Evolutionary conservation across 92 coral and sea anemone species (phyloP), one percentile per base, ranked within the genome.

Genomic region (Parazoanthus swiftii): DNA sequence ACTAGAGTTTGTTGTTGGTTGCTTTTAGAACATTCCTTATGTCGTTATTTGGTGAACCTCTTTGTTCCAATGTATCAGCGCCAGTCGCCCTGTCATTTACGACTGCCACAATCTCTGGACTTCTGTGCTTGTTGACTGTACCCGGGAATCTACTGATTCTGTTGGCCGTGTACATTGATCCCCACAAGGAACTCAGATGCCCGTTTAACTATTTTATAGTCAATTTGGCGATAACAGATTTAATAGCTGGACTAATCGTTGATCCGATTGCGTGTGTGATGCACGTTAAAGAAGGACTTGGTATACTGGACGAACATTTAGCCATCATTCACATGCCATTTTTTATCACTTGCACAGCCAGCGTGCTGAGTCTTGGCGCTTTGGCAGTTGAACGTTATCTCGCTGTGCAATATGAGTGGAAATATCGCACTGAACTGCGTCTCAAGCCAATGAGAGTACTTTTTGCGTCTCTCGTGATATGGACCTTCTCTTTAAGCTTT

Each of bases 61-160:
- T 82, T 20, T 82, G 86, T 44, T 65, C 76, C 21, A 82, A 82
- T 7, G 76, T 82, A 29, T 82, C 86, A 43, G 89, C 86, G 6
- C 92, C 92, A 50, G 81, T 29, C 21, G 81, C 88, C 43, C 81
- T 90, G 5, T 90, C 92, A 7, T 86, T 85, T 70, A 68, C 84
- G 14, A 85, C 92, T 3, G 89, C 89, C 25, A 68, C 89, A 15
- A 58, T 80, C 66, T 68, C 92, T 38, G 70, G 83, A 46, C 25
- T 90, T 16, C 77, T 90, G 74, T 43, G 88, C 8, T 26, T 86
- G 26, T 26, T 73, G 25, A 90, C 88, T 56, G 88, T 90, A 77
- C 92, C 86, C n/a, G 92, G 92, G 71, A 90, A 90, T 68, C 86
- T 90, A 25, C 92, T 90, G 14, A 89, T 90, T 72, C 76, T 86